Percentiles rank a stretch among this genome's conserved stretches.
phyloP scores from a whole-genome alignment of 2,888 invertebrate species.

The Taphrorychus bicolor region DNA sequence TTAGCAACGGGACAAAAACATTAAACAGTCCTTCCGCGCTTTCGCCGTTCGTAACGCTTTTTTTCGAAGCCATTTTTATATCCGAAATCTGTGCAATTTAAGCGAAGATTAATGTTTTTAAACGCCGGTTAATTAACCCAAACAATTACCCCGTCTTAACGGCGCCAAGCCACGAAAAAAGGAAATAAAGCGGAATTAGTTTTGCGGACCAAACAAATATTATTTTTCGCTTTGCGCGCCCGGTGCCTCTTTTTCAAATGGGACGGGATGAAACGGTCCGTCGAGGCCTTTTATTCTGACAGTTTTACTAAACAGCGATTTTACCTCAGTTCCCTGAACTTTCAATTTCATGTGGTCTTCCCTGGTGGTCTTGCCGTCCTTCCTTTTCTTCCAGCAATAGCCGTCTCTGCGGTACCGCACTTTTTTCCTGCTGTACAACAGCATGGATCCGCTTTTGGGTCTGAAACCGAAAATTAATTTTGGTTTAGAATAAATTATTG shows the following conservation, averaged over 20 bases:
- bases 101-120: slow-evolving; percentile 48
- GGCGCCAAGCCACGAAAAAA: slow-evolving; percentile 38
- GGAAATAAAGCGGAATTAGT: slow-evolving; percentile 38
- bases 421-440: slow-evolving; percentile 95
- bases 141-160: slow-evolving; percentile 45
- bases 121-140: slow-evolving; percentile 46
- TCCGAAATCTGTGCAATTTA: slow-evolving; percentile 51
- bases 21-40: slow-evolving; percentile 56
- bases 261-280: slow-evolving; percentile 44
- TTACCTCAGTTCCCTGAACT: slow-evolving; percentile 93
- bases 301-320: slow-evolving; percentile 4
- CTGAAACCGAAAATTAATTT: slow-evolving; percentile 63
- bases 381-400: slow-evolving; percentile 98
- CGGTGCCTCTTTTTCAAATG: slow-evolving; percentile 35
- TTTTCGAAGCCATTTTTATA: slow-evolving; percentile 46
- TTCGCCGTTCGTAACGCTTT: slow-evolving; percentile 42
- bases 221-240: slow-evolving; percentile 37
- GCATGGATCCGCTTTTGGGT: slow-evolving; percentile 96
- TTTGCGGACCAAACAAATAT: slow-evolving; percentile 40
- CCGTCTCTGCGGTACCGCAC: slow-evolving; percentile 95
- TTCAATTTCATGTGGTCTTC: slow-evolving; percentile 99
- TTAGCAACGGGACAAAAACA: slow-evolving; percentile 57
- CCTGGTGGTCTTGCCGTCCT: slow-evolving; percentile 96
- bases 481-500: slow-evolving; percentile 1
- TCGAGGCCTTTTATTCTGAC: slow-evolving; percentile 15